These are phyloP conservation scores for Sus cebifrons DNA, from an alignment of 2,797 vertebrate genomes.

Conservation along the genomic window DNA sequence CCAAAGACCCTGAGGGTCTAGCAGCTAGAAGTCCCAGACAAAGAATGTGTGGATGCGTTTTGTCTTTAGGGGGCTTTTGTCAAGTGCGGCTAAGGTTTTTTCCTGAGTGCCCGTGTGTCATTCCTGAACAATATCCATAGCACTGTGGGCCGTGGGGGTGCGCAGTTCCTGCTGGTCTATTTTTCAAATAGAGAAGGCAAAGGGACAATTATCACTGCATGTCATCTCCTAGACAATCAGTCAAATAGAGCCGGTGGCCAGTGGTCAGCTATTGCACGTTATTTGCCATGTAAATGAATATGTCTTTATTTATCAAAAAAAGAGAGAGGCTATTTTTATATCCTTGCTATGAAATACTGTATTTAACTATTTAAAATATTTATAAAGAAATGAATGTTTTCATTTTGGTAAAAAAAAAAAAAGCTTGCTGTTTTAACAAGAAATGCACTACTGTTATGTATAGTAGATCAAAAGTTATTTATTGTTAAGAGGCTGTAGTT, in stretches of 20 bases:
- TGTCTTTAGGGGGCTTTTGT: conserved; percentile 87
- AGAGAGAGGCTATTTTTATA: conserved; percentile 93
- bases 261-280: conserved; percentile 91
- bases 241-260: conserved; percentile 91
- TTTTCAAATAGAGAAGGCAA: conserved; percentile 87
- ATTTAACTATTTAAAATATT: conserved; percentile 92
- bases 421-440: conserved; percentile 91
- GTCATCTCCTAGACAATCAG: conserved; percentile 93
- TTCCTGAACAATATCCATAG: conserved; percentile 89
- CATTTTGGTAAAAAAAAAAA: conserved; percentile 88
- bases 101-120: conserved; percentile 88
- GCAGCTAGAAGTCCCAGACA: conserved; percentile 89
- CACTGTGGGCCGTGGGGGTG: conserved; percentile 88
- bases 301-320: conserved; percentile 91
- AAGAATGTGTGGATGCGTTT: conserved; percentile 83
- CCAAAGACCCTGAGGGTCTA: conserved; percentile 89
- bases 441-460: conserved; percentile 89
- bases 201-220: conserved; percentile 92
- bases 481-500: conserved; percentile 89
- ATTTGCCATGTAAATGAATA: conserved; percentile 93
- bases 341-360: conserved; percentile 92
- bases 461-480: conserved; percentile 90
- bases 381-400: conserved; percentile 91
- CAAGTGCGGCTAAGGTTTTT: conserved; percentile 88
- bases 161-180: conserved; percentile 89